Evolutionary conservation across 1,140 invertebrate species (phyloP).

Genomic region (Sarcophaga bullata): DNA sequence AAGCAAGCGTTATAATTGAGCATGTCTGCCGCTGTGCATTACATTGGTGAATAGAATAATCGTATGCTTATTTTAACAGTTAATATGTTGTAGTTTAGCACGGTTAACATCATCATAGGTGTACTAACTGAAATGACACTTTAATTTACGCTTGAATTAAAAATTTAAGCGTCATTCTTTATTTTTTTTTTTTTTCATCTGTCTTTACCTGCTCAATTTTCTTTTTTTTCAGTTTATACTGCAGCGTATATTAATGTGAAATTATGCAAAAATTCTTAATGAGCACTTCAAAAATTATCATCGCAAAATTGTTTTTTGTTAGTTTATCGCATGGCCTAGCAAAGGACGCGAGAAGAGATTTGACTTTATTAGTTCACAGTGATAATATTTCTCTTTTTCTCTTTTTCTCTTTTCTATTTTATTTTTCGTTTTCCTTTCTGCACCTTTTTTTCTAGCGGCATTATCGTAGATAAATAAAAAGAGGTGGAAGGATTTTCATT

Average conservation of each 20-base stretch:
- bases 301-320: conserved; percentile 15
- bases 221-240: neutral
- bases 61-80: conserved; percentile 24
- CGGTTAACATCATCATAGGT: conserved; percentile 18
- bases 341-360: conserved; percentile 6
- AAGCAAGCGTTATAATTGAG: neutral
- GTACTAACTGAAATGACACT: conserved; percentile 24
- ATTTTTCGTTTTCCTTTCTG: too few relatives aligned
- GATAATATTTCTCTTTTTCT: neutral
- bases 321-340: conserved; percentile 23
- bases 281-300: conserved; percentile 26
- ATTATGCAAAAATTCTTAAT: conserved; percentile 27
- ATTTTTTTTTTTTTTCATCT: neutral
- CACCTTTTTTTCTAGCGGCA: too few relatives aligned
- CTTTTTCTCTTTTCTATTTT: too few relatives aligned
- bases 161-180: neutral
- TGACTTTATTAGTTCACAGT: neutral
- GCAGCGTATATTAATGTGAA: conserved; percentile 1
- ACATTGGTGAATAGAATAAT: conserved; percentile 18
- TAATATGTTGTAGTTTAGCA: conserved; percentile 24
- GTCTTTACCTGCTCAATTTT: too few relatives aligned
- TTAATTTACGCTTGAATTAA: conserved; percentile 25
- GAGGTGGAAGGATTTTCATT: neutral
- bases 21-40: neutral
- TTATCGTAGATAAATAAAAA: neutral